Evolutionary conservation across 2,797 vertebrate species (phyloP).

Genomic region (Sciaenops ocellatus): DNA sequence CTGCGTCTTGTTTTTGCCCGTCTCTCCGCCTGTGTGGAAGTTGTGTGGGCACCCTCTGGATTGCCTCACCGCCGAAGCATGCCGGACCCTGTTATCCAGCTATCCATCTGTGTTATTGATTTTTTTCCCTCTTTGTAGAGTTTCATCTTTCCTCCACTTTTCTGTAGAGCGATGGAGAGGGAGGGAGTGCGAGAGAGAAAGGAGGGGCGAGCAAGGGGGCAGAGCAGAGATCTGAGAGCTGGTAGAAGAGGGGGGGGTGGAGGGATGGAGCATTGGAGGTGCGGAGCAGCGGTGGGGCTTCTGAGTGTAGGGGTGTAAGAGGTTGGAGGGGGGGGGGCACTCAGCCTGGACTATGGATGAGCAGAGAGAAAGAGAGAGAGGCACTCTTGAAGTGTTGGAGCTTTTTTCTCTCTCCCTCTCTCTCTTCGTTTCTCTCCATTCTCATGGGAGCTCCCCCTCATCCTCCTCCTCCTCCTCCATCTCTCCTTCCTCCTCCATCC

Average conservation of each 20-base stretch:
- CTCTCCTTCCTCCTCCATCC: slow-evolving; percentile 73
- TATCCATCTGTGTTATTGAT: slow-evolving; percentile 90
- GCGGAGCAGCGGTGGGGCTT: slow-evolving; percentile 70
- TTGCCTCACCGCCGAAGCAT: slow-evolving; percentile 86
- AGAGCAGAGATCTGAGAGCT: slow-evolving; percentile 83
- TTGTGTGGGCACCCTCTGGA: slow-evolving; percentile 89
- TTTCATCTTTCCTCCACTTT: slow-evolving; percentile 88
- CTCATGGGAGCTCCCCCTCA: slow-evolving; percentile 77
- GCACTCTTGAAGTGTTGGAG: slow-evolving; percentile 76
- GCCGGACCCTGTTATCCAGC: slow-evolving; percentile 88
- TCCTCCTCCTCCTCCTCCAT: slow-evolving; percentile 42
- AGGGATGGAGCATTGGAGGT: slow-evolving; percentile 60
- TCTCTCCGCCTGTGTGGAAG: slow-evolving; percentile 85
- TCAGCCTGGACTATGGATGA: slow-evolving; percentile 79
- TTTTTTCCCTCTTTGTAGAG: slow-evolving; percentile 84
- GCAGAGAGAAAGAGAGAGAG: slow-evolving; percentile 69
- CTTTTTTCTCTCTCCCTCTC: slow-evolving; percentile 59
- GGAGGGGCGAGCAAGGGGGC: slow-evolving; percentile 70
- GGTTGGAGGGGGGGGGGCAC: slow-evolving; percentile 69
- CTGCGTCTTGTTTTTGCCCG: slow-evolving; percentile 78
- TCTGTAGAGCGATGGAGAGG: slow-evolving; percentile 77
- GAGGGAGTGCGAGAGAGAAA: slow-evolving; percentile 67
- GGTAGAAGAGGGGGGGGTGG: slow-evolving; percentile 53
- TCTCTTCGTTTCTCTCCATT: slow-evolving; percentile 66
- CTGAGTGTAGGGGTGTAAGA: slow-evolving; percentile 73